Percentiles rank a stretch among this genome's conserved stretches.
These are phyloP conservation scores for Gavialis gangeticus DNA, from an alignment of 2,113 vertebrate genomes.

Conservation along the genomic window DNA sequence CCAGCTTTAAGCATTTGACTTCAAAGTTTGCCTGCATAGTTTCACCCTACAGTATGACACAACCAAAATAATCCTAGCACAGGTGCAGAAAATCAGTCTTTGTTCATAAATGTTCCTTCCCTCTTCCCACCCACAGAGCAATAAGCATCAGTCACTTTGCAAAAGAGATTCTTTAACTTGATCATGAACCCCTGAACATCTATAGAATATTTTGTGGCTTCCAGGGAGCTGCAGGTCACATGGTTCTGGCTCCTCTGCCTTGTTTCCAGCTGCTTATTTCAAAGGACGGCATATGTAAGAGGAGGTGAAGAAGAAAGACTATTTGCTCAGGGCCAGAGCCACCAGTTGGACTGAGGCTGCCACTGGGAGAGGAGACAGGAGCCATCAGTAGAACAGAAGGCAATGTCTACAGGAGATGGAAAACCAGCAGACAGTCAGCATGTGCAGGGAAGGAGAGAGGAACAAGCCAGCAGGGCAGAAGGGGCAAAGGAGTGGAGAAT, in stretches of 20 bases:
- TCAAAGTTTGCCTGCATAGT: not conserved
- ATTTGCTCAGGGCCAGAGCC: not conserved
- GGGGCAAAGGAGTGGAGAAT: not conserved
- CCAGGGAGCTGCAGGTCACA: not conserved
- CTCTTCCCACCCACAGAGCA: not conserved
- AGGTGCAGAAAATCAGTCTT: not conserved
- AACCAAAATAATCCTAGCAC: not conserved
- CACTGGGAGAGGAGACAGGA: not conserved
- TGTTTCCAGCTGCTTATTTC: not conserved
- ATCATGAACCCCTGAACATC: not conserved
- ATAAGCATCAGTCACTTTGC: not conserved
- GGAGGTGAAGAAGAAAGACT: not conserved
- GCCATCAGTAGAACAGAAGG: not conserved
- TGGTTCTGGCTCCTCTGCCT: not conserved
- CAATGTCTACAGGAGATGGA: not conserved
- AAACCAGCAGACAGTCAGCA: not conserved
- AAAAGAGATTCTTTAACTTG: not conserved
- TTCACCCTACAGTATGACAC: not conserved
- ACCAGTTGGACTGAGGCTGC: not conserved
- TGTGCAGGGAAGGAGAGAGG: rapidly evolving
- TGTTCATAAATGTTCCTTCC: not conserved
- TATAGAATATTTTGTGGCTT: not conserved
- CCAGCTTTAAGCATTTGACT: not conserved
- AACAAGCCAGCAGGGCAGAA: not conserved
- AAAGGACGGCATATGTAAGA: rapidly evolving